Evolutionary conservation across 2,888 invertebrate genomes (phyloP).

Genomic region (Drosophila pseudotakahashii): DNA sequence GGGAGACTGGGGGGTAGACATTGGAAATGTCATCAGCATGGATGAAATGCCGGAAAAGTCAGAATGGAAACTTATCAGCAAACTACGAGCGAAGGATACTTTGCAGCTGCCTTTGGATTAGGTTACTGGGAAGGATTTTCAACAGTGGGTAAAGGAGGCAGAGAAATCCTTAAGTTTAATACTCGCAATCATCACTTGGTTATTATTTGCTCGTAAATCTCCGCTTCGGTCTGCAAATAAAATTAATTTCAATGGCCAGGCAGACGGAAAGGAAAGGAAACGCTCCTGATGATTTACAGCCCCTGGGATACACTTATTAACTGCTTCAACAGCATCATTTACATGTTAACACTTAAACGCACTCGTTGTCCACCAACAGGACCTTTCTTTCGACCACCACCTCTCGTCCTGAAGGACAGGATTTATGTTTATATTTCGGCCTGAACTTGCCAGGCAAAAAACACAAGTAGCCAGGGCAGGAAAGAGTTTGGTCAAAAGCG

Average conservation of each 20-base stretch:
- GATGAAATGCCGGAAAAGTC: conserved; percentile 82
- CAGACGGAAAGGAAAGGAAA: conserved; percentile 44
- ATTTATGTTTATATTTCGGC: conserved; percentile 67
- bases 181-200: conserved; percentile 42
- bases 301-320: conserved; percentile 73
- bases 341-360: conserved; percentile 83
- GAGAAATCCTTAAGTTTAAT: conserved; percentile 17
- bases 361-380: conserved; percentile 62
- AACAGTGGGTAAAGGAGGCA: background rate
- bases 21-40: conserved; percentile 79
- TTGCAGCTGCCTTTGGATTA: conserved; percentile 36
- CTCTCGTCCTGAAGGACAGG: conserved; percentile 46
- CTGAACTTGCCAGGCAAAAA: conserved; percentile 23
- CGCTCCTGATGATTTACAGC: conserved; percentile 68
- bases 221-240: conserved; percentile 31
- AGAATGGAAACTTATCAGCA: conserved; percentile 80
- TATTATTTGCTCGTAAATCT: conserved; percentile 51
- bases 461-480: conserved; percentile 14
- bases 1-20: conserved; percentile 32
- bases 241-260: conserved; percentile 36
- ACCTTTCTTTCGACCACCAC: conserved; percentile 44
- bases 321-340: conserved; percentile 77
- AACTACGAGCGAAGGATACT: conserved; percentile 69
- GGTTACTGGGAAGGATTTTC: background rate
- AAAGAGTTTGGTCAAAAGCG: conserved; percentile 8